phyloP scores from a whole-genome alignment of 2,113 vertebrate species.

The Oryzias javanicus region DNA sequence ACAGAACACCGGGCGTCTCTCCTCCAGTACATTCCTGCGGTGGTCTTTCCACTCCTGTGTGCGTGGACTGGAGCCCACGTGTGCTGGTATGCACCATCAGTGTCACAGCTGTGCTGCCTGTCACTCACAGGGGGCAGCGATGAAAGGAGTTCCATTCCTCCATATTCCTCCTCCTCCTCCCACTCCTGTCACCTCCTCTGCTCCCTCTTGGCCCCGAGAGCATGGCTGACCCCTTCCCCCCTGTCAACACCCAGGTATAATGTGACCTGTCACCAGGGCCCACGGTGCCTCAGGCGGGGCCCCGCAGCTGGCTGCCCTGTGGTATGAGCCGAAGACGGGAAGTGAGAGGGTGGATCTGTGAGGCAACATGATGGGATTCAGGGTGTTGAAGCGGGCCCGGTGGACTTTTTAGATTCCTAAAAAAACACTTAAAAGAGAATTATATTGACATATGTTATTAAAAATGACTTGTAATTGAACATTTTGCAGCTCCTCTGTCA shows the following conservation, averaged over 20 bases:
- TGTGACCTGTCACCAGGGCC: slow-evolving; percentile 60
- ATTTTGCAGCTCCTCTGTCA: background rate
- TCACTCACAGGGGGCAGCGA: slow-evolving; percentile 45
- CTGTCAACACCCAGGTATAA: slow-evolving; percentile 72
- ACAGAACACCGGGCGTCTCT: slow-evolving; percentile 2
- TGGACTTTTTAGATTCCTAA: background rate
- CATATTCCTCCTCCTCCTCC: slow-evolving; percentile 32
- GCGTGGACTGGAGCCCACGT: slow-evolving; percentile 40
- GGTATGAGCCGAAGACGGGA: background rate
- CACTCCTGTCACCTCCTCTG: slow-evolving; percentile 46
- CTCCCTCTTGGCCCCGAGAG: slow-evolving; percentile 37
- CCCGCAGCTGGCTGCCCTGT: slow-evolving; percentile 45
- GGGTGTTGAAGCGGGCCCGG: background rate
- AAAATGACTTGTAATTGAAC: too few species aligned
- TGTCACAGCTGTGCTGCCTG: slow-evolving; percentile 55
- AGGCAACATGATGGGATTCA: slow-evolving; percentile 2
- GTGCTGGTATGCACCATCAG: slow-evolving; percentile 34
- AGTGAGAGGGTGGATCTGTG: slow-evolving; percentile 3
- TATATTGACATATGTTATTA: background rate
- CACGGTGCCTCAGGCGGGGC: slow-evolving; percentile 42
- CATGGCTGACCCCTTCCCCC: slow-evolving; percentile 62
- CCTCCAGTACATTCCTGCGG: slow-evolving; percentile 34
- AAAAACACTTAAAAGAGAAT: too few species aligned
- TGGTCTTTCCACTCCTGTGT: slow-evolving; percentile 12
- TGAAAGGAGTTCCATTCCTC: slow-evolving; percentile 51